Base-by-base conservation (phyloP, 2,113 vertebrate species). In the Cephalopholis sonnerati region DNA sequence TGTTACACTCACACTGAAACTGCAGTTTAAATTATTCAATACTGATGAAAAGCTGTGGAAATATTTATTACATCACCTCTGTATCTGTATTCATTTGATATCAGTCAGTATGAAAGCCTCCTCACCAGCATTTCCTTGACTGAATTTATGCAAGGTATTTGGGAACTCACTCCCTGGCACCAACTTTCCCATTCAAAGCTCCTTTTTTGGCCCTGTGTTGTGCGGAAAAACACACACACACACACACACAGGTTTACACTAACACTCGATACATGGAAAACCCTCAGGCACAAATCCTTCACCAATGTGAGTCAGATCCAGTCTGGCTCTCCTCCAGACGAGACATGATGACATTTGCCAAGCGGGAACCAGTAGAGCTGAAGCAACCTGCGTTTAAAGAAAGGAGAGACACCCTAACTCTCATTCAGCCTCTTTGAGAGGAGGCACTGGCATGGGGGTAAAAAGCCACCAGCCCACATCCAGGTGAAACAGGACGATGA, bases 301-400 rank as follows among this genome's bases (percentile, higher is more conserved):
- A 29, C 29, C 18, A 20, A 5, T 11, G 2, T 92, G 89, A 92
- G 48, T 92, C 90, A 92, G 53, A 70, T 20, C 8, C 3, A 64
- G 81, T 67, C 71, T 63, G 83, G 48, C 74, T 68, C 50, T 69
- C 17, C 67, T 84, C 88, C 74, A 76, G 44, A 50, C 1, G 9
- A 86, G 84, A 82, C 59, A 53, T 64, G 27, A 86, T 85, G 74
- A 61, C 79, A 89, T 51, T 32, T 53, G 3, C 46, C 20, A 32
- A 32, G 24, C 48, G 16, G 15, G 41, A 77, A 29, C 66, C 51
- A 41, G 17, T 32, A 48, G 29, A 59, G 65, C 9, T 77, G 46
- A 64, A 68, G 71, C 55, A 84, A 27, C 36, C 5, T 1, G 27
- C 1, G 0, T 1, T 25, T 54, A 62, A 69, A 76, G 22, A 25